These are phyloP conservation scores for Pachypsylla venusta DNA, from an alignment of 1,140 invertebrate species.

Conservation along the genomic window DNA sequence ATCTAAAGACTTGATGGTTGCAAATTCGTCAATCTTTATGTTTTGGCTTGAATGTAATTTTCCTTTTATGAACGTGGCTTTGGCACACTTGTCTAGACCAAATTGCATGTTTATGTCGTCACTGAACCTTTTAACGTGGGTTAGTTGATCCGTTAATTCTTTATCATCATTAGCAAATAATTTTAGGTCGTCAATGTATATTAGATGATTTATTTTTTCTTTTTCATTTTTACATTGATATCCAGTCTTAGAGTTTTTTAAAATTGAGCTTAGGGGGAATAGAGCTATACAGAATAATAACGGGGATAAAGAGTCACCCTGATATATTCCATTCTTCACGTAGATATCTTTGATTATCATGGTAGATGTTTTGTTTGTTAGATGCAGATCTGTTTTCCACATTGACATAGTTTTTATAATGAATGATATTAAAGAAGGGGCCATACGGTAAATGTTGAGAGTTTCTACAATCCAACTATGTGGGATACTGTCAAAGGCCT, in stretches of 20 bases:
- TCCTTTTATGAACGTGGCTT: not conserved
- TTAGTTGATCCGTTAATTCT: not conserved
- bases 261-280: not conserved
- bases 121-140: constrained; percentile 2
- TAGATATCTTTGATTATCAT: too few species aligned
- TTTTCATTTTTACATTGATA: not conserved
- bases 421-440: not conserved
- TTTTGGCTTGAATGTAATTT: not conserved
- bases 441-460: constrained; percentile 17
- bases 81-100: constrained; percentile 7
- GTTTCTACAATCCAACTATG: constrained; percentile 19
- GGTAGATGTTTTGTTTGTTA: too few species aligned
- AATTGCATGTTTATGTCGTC: constrained; percentile 8
- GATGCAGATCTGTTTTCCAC: not conserved
- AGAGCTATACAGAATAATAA: constrained; percentile 17
- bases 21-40: not conserved
- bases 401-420: not conserved
- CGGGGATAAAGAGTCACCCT: constrained; percentile 16
- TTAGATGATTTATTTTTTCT: constrained; percentile 7
- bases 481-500: constrained; percentile 9
- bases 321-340: constrained; percentile 14
- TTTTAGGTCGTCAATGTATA: constrained; percentile 11
- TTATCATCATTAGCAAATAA: constrained; percentile 7
- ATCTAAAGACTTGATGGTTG: not conserved
- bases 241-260: not conserved